Conservation (phyloP, 2,888 invertebrate species). For the Podabrus alpinus region DNA sequence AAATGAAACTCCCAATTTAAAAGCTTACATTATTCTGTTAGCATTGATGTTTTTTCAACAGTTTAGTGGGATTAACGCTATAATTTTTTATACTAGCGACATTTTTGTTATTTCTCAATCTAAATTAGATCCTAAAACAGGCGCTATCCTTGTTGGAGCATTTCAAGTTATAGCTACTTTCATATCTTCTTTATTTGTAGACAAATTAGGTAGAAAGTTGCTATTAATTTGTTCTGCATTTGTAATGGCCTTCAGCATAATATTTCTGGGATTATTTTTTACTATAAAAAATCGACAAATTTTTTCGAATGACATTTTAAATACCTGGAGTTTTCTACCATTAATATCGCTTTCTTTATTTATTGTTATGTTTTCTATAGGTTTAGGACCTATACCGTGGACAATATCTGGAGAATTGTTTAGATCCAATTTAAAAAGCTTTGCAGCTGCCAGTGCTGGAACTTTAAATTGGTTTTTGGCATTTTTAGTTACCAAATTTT, state of each 20-base stretch:
- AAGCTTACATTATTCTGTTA: slow-evolving; percentile 73
- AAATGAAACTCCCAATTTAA: slow-evolving; percentile 62
- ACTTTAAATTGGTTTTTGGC: slow-evolving; percentile 82
- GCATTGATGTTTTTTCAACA: slow-evolving; percentile 91
- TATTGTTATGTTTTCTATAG: slow-evolving; percentile 79
- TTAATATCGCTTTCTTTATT: slow-evolving; percentile 74
- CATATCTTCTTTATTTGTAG: slow-evolving; percentile 76
- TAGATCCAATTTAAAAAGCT: slow-evolving; percentile 76
- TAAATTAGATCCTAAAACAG: slow-evolving; percentile 61
- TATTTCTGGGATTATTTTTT: slow-evolving; percentile 76
- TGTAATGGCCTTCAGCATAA: slow-evolving; percentile 71
- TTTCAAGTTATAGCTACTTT: slow-evolving; percentile 81
- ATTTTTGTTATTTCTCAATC: slow-evolving; percentile 75
- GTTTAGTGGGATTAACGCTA: slow-evolving; percentile 80
- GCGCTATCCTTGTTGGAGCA: slow-evolving; percentile 79
- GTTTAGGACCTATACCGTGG: slow-evolving; percentile 89
- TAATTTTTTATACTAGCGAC: slow-evolving; percentile 76
- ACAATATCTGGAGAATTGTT: slow-evolving; percentile 84
- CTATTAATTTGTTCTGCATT: slow-evolving; percentile 73
- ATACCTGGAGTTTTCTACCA: slow-evolving; percentile 73
- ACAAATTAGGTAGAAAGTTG: slow-evolving; percentile 77
- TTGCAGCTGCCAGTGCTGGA: slow-evolving; percentile 78
- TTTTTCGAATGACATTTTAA: slow-evolving; percentile 55
- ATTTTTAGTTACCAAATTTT: slow-evolving; percentile 79
- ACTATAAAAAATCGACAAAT: slow-evolving; percentile 52